These are phyloP conservation scores for Cryptus armator DNA, from an alignment of 2,888 invertebrate species.

Conservation along the genomic window DNA sequence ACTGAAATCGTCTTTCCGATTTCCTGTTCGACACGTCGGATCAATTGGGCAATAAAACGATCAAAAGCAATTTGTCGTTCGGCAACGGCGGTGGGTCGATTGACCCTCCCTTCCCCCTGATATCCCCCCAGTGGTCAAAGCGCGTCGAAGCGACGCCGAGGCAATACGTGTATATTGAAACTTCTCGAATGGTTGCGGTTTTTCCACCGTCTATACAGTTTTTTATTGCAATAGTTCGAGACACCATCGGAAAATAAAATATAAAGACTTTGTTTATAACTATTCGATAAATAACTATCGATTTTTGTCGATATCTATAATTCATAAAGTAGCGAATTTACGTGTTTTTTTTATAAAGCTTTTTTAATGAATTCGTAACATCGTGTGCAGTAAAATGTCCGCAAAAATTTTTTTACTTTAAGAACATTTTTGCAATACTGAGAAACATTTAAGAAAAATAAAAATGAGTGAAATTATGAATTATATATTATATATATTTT, in stretches of 20 bases:
- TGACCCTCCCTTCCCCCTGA: background rate
- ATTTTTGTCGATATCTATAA: background rate
- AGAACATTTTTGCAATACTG: too few relatives aligned
- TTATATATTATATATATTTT: too few relatives aligned
- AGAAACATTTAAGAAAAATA: too few relatives aligned
- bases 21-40: background rate
- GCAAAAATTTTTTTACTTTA: too few relatives aligned
- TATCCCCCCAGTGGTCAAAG: background rate
- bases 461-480: too few relatives aligned
- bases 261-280: background rate
- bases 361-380: too few relatives aligned
- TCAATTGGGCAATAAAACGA: slow-evolving; percentile 46
- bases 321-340: too few relatives aligned
- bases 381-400: too few relatives aligned
- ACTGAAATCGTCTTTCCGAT: background rate
- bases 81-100: background rate
- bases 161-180: background rate
- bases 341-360: too few relatives aligned
- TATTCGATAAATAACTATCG: background rate
- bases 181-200: background rate
- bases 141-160: background rate
- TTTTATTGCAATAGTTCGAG: background rate
- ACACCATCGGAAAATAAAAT: background rate
- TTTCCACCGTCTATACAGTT: background rate
- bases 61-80: slow-evolving; percentile 18